Percentiles rank a stretch among this genome's conserved stretches.
Evolutionary conservation across 2,797 vertebrate species (phyloP).

Genomic region (Tympanoctomys barrerae): DNA sequence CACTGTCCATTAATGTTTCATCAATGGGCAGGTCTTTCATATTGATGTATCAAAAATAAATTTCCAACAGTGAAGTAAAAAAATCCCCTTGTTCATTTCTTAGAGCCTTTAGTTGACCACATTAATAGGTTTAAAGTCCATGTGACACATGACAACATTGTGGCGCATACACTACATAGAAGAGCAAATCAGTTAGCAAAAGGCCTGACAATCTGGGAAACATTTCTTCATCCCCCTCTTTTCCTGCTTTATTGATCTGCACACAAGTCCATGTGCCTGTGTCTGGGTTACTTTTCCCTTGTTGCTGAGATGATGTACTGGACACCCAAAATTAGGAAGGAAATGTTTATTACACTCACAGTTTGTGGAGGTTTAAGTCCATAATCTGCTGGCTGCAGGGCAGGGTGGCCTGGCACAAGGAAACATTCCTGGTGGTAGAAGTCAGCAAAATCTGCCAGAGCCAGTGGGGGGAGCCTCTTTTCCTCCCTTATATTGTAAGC

Average conservation of each 20-base stretch:
- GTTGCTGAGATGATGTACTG: too few relatives aligned
- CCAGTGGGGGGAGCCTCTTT: too few relatives aligned
- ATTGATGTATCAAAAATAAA: constrained; percentile 71
- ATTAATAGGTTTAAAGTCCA: constrained; percentile 69
- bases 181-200: constrained; percentile 70
- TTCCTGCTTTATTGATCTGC: constrained; percentile 76
- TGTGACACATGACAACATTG: constrained; percentile 63
- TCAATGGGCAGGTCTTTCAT: constrained; percentile 16
- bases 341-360: too few relatives aligned
- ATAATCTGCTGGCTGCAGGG: too few relatives aligned
- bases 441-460: too few relatives aligned
- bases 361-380: too few relatives aligned
- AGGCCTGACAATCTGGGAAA: constrained; percentile 70
- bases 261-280: constrained; percentile 71
- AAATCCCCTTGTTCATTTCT: constrained; percentile 51
- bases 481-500: too few relatives aligned
- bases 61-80: constrained; percentile 68
- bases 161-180: constrained; percentile 55
- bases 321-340: too few relatives aligned
- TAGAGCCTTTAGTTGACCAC: constrained; percentile 56
- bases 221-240: constrained; percentile 57
- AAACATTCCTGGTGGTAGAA: too few relatives aligned
- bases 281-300: neutral
- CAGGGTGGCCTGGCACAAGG: too few relatives aligned
- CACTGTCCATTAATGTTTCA: constrained; percentile 54